phyloP scores from a whole-genome alignment of 2,888 invertebrate genomes.

The Ophion ventricosus region DNA sequence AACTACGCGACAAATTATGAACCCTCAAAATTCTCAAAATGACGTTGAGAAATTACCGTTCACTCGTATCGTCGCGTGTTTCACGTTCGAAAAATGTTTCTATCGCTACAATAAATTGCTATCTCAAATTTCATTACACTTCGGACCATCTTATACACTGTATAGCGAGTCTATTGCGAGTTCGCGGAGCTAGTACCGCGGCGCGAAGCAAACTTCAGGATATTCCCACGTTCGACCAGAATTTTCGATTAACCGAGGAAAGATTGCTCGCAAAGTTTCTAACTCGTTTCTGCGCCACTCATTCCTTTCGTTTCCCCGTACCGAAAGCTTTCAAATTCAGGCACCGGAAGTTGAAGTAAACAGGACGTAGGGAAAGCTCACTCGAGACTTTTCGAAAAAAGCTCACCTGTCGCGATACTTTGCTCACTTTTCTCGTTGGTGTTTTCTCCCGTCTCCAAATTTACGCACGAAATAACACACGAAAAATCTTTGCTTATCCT shows the following conservation, averaged over 20 bases:
- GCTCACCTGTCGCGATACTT: not conserved
- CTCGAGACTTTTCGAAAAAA: conserved; percentile 17
- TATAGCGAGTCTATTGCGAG: conserved; percentile 49
- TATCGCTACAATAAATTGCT: conserved; percentile 16
- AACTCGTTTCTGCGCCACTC: conserved; percentile 18
- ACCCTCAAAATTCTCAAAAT: too few species aligned
- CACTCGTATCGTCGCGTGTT: too few species aligned
- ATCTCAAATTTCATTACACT: conserved; percentile 48
- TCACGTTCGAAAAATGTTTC: too few species aligned
- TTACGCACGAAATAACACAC: not conserved
- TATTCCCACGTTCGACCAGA: conserved; percentile 57
- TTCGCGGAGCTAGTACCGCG: conserved; percentile 23
- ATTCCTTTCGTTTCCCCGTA: not conserved
- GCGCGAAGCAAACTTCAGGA: conserved; percentile 42
- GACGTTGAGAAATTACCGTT: too few species aligned
- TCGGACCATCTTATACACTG: not conserved
- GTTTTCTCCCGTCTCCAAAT: not conserved
- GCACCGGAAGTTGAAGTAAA: not conserved
- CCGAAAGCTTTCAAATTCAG: not conserved
- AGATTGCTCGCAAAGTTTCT: conserved; percentile 56
- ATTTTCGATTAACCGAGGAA: conserved; percentile 60
- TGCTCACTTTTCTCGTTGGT: too few species aligned
- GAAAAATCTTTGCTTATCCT: not conserved
- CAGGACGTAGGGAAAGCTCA: not conserved
- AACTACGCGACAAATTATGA: too few species aligned